Conservation (phyloP, 2,797 vertebrate genomes). For the Clarias platycephalus region DNA sequence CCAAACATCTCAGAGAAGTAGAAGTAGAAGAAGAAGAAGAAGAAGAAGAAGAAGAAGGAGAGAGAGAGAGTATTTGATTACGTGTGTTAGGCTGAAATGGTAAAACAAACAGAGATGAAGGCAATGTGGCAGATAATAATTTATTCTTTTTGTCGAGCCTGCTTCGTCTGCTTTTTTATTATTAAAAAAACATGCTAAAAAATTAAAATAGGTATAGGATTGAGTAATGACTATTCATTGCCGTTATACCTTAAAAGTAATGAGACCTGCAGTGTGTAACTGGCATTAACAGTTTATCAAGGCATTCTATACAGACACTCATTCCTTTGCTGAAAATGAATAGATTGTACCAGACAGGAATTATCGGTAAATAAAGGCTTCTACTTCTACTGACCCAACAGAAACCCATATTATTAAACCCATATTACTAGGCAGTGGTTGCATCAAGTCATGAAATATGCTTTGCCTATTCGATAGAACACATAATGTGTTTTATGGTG, state of each 20-base stretch:
- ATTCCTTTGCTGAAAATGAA: background rate
- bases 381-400: background rate
- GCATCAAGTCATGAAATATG: background rate
- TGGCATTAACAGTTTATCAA: background rate
- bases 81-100: slow-evolving; percentile 31
- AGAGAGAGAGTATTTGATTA: slow-evolving; percentile 21
- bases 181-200: background rate
- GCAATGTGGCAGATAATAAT: slow-evolving; percentile 34
- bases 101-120: slow-evolving; percentile 46
- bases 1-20: background rate
- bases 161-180: background rate
- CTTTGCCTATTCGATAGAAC: background rate
- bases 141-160: slow-evolving; percentile 23
- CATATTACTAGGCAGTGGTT: background rate
- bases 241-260: background rate
- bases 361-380: background rate
- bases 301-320: background rate
- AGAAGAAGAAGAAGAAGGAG: background rate
- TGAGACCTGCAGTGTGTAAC: background rate
- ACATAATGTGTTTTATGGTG: background rate
- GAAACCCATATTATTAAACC: background rate
- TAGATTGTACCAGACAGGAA: slow-evolving; percentile 7
- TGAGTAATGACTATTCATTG: background rate
- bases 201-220: background rate
- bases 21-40: background rate